These are phyloP conservation scores for Hecatera dysodea DNA, from an alignment of 2,888 invertebrate genomes.

Conservation along the genomic window DNA sequence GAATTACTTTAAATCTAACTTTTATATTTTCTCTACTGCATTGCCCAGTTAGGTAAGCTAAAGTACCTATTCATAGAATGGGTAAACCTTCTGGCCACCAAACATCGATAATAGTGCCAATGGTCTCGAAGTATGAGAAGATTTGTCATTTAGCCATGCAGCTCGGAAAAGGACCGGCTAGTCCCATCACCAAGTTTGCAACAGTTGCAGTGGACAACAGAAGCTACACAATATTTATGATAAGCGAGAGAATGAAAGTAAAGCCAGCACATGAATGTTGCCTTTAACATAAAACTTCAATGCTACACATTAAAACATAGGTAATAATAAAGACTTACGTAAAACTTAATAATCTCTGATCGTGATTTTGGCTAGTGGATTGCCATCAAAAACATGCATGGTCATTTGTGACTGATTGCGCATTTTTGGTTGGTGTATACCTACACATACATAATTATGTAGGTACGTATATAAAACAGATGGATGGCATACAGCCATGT, in stretches of 20 bases:
- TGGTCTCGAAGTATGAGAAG: no score
- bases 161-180: background rate
- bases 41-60: no score
- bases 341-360: constrained; percentile 47
- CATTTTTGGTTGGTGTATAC: constrained; percentile 37
- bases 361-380: constrained; percentile 54
- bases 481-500: constrained; percentile 15
- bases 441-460: constrained; percentile 35
- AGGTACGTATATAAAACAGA: constrained; percentile 36
- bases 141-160: no score
- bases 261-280: constrained; percentile 21
- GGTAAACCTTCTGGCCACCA: no score
- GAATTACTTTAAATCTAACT: no score
- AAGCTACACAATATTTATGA: background rate
- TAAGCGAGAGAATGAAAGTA: constrained; percentile 24
- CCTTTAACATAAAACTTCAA: constrained; percentile 53
- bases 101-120: no score
- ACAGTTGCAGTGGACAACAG: background rate
- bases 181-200: background rate
- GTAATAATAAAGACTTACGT: constrained; percentile 43
- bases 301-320: constrained; percentile 47
- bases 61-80: no score
- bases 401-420: constrained; percentile 52
- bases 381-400: constrained; percentile 49
- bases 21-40: no score